Evolutionary conservation across 2,797 vertebrate genomes (phyloP).

Genomic region (Cygnus olor): DNA sequence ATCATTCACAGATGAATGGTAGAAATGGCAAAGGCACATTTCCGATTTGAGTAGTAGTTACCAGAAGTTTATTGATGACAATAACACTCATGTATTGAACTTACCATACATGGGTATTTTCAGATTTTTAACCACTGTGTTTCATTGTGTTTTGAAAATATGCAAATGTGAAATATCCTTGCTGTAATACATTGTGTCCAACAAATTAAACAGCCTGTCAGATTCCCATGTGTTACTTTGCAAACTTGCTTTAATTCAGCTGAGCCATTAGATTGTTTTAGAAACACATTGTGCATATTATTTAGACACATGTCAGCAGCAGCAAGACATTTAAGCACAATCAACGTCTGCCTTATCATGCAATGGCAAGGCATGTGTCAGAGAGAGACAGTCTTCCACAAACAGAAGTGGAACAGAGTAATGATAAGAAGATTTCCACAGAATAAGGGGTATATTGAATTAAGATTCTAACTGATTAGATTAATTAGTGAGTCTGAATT

Average conservation of each 20-base stretch:
- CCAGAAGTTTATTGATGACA: background rate
- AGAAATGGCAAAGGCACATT: background rate
- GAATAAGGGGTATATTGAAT: background rate
- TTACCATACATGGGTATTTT: background rate
- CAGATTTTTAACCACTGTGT: background rate
- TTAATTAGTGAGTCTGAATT: background rate
- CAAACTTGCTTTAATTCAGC: conserved; percentile 14
- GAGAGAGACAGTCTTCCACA: background rate
- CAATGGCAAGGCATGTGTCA: background rate
- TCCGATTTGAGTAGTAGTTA: background rate
- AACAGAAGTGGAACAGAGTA: background rate
- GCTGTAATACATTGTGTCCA: background rate
- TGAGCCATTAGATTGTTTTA: conserved; percentile 2
- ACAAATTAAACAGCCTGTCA: background rate
- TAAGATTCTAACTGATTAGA: background rate
- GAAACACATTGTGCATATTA: background rate
- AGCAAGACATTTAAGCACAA: background rate
- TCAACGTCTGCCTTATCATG: background rate
- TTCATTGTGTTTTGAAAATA: background rate
- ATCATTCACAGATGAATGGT: background rate
- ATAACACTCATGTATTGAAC: background rate
- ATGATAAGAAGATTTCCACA: background rate
- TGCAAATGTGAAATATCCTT: background rate
- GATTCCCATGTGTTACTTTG: background rate
- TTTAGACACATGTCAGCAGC: conserved; percentile 21